Evolutionary conservation across 2,797 vertebrate genomes (phyloP).

Genomic region (Glyptemys insculpta): DNA sequence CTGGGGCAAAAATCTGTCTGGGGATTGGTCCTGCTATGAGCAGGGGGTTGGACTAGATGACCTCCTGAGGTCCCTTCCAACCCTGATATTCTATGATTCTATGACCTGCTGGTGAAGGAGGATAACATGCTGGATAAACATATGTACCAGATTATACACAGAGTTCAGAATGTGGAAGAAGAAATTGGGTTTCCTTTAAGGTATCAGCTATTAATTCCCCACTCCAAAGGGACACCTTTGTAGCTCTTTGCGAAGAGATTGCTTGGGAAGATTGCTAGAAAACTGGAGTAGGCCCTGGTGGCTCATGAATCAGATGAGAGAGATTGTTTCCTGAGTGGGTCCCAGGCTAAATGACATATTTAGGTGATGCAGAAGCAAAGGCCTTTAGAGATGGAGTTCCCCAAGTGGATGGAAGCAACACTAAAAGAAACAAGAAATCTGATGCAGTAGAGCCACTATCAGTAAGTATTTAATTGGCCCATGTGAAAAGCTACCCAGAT

Average conservation of each 20-base stretch:
- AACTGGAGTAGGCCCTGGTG: no score
- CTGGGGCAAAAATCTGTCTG: no score
- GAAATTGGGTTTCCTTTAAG: neutral
- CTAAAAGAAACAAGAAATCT: neutral
- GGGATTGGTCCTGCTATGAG: no score
- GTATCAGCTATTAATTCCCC: neutral
- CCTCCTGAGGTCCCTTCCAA: no score
- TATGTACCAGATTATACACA: neutral
- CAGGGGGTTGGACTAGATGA: no score
- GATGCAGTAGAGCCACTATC: neutral
- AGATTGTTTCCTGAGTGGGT: neutral
- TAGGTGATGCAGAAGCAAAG: neutral
- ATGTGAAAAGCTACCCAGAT: neutral
- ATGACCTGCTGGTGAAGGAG: neutral
- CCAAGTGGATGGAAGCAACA: neutral
- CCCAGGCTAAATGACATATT: neutral
- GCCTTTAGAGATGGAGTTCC: neutral
- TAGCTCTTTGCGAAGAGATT: neutral
- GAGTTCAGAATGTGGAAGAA: neutral
- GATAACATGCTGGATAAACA: neutral
- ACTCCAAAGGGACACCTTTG: neutral
- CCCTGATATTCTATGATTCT: no score
- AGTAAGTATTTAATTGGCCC: no score
- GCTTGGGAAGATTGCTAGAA: no score
- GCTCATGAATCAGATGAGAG: no score